A percentile compares a stretch with the other conserved stretches of the same genome.
Conservation (phyloP, 2,797 vertebrate species). For the Helostoma temminkii region DNA sequence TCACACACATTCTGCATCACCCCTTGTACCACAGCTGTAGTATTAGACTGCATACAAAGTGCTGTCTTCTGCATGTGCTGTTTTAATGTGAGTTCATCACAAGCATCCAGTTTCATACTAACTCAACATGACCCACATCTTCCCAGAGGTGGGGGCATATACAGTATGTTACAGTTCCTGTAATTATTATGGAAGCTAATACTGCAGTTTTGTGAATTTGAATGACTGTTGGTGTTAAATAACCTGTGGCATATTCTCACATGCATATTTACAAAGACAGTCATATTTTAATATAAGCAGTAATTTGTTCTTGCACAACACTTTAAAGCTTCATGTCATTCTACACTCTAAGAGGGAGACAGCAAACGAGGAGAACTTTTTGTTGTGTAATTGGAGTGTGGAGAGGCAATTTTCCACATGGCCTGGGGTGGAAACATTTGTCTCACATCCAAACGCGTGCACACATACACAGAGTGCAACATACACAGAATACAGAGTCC, state of each 20-base stretch:
- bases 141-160: too few species aligned
- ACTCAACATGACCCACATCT: background rate
- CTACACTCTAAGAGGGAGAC: background rate
- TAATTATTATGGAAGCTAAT: too few species aligned
- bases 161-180: too few species aligned
- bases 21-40: background rate
- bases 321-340: background rate
- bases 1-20: background rate
- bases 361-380: background rate
- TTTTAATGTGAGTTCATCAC: background rate
- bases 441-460: slow-evolving; percentile 30
- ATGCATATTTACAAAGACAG: background rate
- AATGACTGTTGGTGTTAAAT: background rate
- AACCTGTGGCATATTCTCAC: background rate
- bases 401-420: slow-evolving; percentile 56
- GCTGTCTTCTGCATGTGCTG: background rate
- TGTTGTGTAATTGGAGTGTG: slow-evolving; percentile 38
- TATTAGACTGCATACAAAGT: background rate
- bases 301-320: background rate
- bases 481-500: slow-evolving; percentile 9
- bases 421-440: slow-evolving; percentile 53
- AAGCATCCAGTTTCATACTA: background rate
- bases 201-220: background rate
- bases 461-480: slow-evolving; percentile 2
- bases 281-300: background rate